Conservation (phyloP, 2,888 invertebrate genomes). For the Aromia moschata region DNA sequence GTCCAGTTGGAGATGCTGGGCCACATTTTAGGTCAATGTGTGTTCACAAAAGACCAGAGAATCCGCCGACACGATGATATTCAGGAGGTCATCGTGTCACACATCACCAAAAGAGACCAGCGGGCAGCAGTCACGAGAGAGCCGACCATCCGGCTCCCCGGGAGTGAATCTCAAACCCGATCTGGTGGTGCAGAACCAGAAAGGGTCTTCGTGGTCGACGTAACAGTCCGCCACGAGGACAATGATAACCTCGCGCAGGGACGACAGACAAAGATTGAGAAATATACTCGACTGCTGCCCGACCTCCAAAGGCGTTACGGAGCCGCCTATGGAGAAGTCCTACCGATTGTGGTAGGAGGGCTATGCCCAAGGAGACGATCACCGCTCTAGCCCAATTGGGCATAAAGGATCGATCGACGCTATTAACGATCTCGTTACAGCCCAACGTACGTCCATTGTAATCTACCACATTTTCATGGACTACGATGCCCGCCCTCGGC, state of each 20-base stretch:
- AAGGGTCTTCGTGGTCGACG: constrained; percentile 47
- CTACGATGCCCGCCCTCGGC: constrained; percentile 40
- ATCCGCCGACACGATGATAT: constrained; percentile 44
- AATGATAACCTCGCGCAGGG: constrained; percentile 37
- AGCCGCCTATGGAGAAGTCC: constrained; percentile 37
- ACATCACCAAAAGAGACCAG: constrained; percentile 25
- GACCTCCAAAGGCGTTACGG: constrained; percentile 29
- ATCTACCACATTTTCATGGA: constrained; percentile 50
- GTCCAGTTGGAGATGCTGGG: no score
- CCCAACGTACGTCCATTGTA: constrained; percentile 47
- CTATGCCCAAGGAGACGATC: constrained; percentile 49
- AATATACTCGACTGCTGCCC: constrained; percentile 45
- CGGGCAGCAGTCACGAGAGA: constrained; percentile 38
- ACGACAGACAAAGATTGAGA: constrained; percentile 41
- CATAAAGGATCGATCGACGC: constrained; percentile 34
- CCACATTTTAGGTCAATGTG: constrained; percentile 47
- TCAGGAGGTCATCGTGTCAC: constrained; percentile 37
- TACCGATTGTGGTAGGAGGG: constrained; percentile 53
- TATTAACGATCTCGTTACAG: constrained; percentile 46
- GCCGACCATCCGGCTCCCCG: constrained; percentile 20
- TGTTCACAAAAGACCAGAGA: constrained; percentile 40
- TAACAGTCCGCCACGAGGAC: constrained; percentile 43
- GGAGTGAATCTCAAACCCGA: constrained; percentile 42
- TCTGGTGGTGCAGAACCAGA: constrained; percentile 43
- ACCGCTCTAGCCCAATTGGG: constrained; percentile 38